Evolutionary conservation across 2,888 invertebrate genomes (phyloP), one percentile per base, ranked within the genome.

Genomic region (Ectropis crepuscularia): DNA sequence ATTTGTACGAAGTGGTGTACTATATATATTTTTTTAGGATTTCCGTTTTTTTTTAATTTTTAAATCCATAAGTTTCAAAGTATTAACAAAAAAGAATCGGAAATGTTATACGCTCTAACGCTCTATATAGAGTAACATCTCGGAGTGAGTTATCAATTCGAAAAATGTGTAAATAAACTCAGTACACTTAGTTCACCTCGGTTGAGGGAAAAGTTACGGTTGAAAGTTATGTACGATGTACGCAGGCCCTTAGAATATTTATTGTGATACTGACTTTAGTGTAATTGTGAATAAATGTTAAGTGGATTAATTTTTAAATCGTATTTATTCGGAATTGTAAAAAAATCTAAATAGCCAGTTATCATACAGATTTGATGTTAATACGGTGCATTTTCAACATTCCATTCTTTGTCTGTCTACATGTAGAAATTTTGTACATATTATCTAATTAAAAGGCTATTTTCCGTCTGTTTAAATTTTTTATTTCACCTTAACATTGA

Each of bases 251-350:
- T 63, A 55, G 48, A 57, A 41, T 57, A 65, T 65, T 61, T 60
- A 57, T 82, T 81, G 86, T 84, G 84, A 84, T 81, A 82, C 67
- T 74, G 72, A 82, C 79, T 80, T 67, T 66, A 63, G 61, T 62
- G 55, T 78, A 85, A 83, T 77, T 87, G 88, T 90, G 88, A 83
- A 89, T 89, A 89, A 76, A 79, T 82, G 78, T 84, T 85, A 79
- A 78, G 81, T 77, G 75, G 70, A 77, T 76, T 79, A 80, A 78
- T 74, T 74, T 78, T 72, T 74, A 78, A 66, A 63, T 67, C 57
- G 58, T 71, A 65, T 67, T 68, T 71, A 70, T 58, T 67, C 57
- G 42, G 53, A 51, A 49, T 43, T 55, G 45, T 50, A 38, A 53
- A 50, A 36, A 41, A 49, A 28, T 28, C 16, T 47, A 37, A 59